Conservation (phyloP, 2,113 vertebrate genomes). For the Leptodactylus fuscus region DNA sequence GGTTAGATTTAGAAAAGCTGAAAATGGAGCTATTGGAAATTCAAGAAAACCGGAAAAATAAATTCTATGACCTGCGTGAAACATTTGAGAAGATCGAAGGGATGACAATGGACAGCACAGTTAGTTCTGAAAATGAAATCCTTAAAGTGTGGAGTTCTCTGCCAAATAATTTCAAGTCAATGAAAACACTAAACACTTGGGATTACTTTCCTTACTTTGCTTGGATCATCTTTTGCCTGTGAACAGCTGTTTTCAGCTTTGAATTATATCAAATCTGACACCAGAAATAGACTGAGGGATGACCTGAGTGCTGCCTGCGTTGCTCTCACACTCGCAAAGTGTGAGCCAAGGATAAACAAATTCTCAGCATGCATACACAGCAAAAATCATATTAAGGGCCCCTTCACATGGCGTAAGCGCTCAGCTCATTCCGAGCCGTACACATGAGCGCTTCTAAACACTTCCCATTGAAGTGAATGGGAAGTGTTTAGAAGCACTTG, state of each 20-base stretch:
- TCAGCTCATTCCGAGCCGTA: no score
- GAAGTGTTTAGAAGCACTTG: no score
- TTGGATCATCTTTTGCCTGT: slow-evolving; percentile 27
- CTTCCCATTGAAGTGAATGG: no score
- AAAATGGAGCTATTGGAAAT: background rate
- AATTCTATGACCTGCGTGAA: no score
- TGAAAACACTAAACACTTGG: slow-evolving; percentile 23
- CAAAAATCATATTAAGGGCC: no score
- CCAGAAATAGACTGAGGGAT: slow-evolving; percentile 42
- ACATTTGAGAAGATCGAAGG: slow-evolving; percentile 29
- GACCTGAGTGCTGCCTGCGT: slow-evolving; percentile 38
- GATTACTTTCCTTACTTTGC: slow-evolving; percentile 10
- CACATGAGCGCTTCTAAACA: no score
- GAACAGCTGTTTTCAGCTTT: slow-evolving; percentile 24
- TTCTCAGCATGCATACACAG: slow-evolving; percentile 32
- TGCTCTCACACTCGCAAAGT: slow-evolving; percentile 42
- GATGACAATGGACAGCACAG: slow-evolving; percentile 15
- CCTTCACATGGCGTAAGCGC: no score
- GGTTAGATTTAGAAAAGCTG: slow-evolving; percentile 14
- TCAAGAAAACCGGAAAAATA: slow-evolving; percentile 29
- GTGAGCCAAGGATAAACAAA: slow-evolving; percentile 47
- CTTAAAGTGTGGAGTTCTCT: slow-evolving; percentile 27
- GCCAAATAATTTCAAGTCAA: slow-evolving; percentile 40
- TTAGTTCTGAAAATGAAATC: slow-evolving; percentile 32
- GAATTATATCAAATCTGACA: slow-evolving; percentile 44